Evolutionary conservation across 2,797 vertebrate species (phyloP).

Genomic region (Enteromius paludinosus): DNA sequence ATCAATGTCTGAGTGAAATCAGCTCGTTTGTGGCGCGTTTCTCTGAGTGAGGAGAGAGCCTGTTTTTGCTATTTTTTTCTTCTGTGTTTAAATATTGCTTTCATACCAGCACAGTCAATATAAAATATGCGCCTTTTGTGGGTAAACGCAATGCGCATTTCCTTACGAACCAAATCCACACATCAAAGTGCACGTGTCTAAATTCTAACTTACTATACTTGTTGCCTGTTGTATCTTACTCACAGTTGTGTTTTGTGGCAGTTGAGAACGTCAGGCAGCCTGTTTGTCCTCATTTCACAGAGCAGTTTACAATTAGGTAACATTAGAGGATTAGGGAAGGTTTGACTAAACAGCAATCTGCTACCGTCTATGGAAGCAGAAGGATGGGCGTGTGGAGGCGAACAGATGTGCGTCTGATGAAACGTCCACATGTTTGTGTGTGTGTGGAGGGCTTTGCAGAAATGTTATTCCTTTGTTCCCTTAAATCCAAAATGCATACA

Average conservation of each 20-base stretch:
- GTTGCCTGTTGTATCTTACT: conserved; percentile 18
- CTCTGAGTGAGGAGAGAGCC: conserved; percentile 75
- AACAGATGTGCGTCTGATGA: conserved; percentile 68
- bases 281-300: conserved; percentile 68
- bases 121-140: background rate
- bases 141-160: background rate
- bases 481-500: background rate
- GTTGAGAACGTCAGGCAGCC: background rate
- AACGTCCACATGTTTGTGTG: conserved; percentile 23
- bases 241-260: background rate
- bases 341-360: conserved; percentile 77
- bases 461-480: background rate
- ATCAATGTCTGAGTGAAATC: conserved; percentile 83
- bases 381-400: conserved; percentile 69
- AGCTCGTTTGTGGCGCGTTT: conserved; percentile 72
- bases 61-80: conserved; percentile 47
- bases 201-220: background rate
- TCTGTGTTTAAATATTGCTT: conserved; percentile 8
- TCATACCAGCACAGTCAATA: background rate
- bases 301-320: conserved; percentile 77
- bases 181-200: conserved; percentile 28
- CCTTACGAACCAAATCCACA: background rate
- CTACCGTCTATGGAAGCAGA: conserved; percentile 69
- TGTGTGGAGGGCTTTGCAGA: conserved; percentile 14
- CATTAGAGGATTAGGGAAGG: conserved; percentile 76